phyloP scores from a whole-genome alignment of 2,113 vertebrate genomes.

The Oryzias woworae region DNA sequence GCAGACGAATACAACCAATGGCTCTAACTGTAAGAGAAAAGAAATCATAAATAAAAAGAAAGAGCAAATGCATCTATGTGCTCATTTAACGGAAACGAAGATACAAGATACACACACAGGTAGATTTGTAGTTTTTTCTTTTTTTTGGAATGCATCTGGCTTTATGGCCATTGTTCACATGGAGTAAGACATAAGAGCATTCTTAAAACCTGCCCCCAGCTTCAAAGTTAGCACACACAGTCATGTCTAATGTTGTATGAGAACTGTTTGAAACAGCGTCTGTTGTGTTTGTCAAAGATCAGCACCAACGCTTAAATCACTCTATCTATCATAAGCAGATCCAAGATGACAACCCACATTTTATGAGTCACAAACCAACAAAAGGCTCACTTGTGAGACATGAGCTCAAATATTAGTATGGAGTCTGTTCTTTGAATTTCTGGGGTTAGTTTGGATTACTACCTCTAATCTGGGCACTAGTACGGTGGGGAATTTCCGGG shows the following conservation, averaged over 20 bases:
- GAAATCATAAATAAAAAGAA: neutral
- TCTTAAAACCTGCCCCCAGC: constrained; percentile 20
- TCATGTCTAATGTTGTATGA: constrained; percentile 29
- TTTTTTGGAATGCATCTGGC: neutral
- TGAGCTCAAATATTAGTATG: constrained; percentile 73
- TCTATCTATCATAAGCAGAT: constrained; percentile 62
- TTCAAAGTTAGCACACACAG: constrained; percentile 16
- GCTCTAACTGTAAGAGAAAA: no score
- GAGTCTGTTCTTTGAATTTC: constrained; percentile 73
- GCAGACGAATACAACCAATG: no score
- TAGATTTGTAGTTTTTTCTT: constrained; percentile 24
- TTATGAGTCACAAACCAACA: constrained; percentile 66
- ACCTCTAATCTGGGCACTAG: constrained; percentile 60
- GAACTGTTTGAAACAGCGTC: constrained; percentile 35
- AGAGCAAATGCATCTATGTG: constrained; percentile 33
- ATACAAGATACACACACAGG: constrained; percentile 5
- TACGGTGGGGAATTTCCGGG: constrained; percentile 66
- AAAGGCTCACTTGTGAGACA: constrained; percentile 71
- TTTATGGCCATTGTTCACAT: constrained; percentile 25
- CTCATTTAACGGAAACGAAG: constrained; percentile 21
- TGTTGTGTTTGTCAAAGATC: constrained; percentile 61
- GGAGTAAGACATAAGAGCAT: constrained; percentile 18
- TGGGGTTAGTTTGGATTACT: constrained; percentile 70
- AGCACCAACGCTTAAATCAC: constrained; percentile 48
- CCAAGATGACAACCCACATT: constrained; percentile 54